A percentile compares a stretch with the other conserved stretches of the same genome.
These are phyloP conservation scores for Mystacides longicornis DNA, from an alignment of 2,888 invertebrate genomes.

Conservation along the genomic window DNA sequence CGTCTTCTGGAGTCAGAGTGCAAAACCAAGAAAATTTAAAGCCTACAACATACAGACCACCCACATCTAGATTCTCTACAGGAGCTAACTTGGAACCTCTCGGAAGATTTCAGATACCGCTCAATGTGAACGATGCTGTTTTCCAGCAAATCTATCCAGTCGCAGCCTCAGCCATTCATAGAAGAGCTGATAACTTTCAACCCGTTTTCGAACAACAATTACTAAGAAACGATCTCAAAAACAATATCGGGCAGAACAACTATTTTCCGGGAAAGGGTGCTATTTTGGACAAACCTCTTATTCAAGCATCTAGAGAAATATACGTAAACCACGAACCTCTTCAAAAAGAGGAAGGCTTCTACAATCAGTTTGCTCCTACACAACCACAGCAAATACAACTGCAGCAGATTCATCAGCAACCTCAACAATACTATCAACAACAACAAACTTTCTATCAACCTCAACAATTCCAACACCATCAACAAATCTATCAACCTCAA, in stretches of 20 bases:
- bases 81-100: constrained; percentile 31
- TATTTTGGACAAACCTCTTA: constrained; percentile 14
- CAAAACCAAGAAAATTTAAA: constrained; percentile 29
- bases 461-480: constrained; percentile 24
- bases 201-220: constrained; percentile 32
- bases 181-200: constrained; percentile 37
- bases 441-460: constrained; percentile 26
- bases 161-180: constrained; percentile 35
- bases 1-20: constrained; percentile 16
- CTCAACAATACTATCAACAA: constrained; percentile 28
- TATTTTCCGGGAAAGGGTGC: not conserved
- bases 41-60: constrained; percentile 42
- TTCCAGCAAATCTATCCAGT: constrained; percentile 31
- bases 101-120: constrained; percentile 23
- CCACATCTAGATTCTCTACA: constrained; percentile 15
- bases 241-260: constrained; percentile 16
- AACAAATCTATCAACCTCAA: constrained; percentile 26
- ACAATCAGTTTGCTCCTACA: constrained; percentile 24
- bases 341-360: constrained; percentile 13
- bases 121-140: constrained; percentile 28
- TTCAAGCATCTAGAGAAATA: constrained; percentile 30
- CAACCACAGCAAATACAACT: constrained; percentile 27
- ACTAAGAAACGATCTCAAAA: constrained; percentile 22
- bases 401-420: constrained; percentile 27
- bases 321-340: constrained; percentile 23